Conservation (phyloP, 2,113 vertebrate genomes). For the Catharus minimus region DNA sequence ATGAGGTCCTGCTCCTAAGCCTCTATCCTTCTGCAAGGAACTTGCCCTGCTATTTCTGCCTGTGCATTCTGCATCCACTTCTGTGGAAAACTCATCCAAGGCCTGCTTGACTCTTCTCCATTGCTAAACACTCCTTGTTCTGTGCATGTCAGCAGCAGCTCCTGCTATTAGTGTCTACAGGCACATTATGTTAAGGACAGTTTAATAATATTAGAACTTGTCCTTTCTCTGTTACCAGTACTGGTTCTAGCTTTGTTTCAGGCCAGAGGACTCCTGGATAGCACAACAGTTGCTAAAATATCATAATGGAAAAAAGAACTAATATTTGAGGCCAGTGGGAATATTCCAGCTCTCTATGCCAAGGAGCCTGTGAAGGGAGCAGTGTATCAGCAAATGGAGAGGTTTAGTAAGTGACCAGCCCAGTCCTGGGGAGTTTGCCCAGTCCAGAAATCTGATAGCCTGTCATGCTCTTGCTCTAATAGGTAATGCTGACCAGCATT, state of each 20-base stretch:
- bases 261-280: constrained; percentile 30
- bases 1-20: neutral
- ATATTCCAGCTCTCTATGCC: constrained; percentile 19
- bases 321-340: constrained; percentile 35
- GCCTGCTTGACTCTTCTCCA: neutral
- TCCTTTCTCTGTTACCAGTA: neutral
- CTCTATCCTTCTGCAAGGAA: neutral
- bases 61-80: neutral
- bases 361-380: constrained; percentile 20
- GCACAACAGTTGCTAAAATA: constrained; percentile 16
- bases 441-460: neutral
- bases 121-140: neutral
- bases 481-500: neutral
- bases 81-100: neutral
- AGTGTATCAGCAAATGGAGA: constrained; percentile 15
- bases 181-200: neutral
- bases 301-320: constrained; percentile 46
- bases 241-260: neutral
- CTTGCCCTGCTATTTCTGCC: neutral
- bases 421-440: neutral
- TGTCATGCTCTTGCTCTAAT: neutral
- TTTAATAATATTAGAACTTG: neutral
- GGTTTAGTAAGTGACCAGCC: constrained; percentile 5
- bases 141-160: neutral
- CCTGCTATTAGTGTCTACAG: neutral